Percentiles rank a stretch among this genome's conserved stretches.
These are phyloP conservation scores for Mus spicilegus DNA, from an alignment of 2,113 vertebrate species.

Conservation along the genomic window DNA sequence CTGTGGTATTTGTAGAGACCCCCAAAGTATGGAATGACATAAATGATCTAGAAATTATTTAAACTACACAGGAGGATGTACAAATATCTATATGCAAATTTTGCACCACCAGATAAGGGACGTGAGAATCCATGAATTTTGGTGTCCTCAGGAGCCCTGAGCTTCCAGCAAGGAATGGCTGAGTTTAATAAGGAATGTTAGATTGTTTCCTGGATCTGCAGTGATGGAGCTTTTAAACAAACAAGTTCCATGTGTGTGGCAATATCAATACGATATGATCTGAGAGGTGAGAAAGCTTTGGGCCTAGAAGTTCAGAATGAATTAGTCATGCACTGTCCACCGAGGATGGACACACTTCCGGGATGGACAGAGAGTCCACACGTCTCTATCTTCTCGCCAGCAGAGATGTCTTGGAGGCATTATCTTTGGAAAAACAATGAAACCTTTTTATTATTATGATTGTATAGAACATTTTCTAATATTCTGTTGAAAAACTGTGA, in stretches of 20 bases:
- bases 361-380: fast-evolving
- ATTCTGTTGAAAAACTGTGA: not conserved
- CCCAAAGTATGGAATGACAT: not conserved
- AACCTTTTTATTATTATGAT: not conserved
- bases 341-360: fast-evolving
- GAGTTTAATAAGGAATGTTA: not conserved
- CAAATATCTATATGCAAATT: not conserved
- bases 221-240: not conserved
- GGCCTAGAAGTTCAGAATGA: not conserved
- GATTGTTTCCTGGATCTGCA: not conserved
- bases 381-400: not conserved
- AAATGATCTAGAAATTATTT: not conserved
- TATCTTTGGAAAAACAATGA: conserved; percentile 7
- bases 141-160: not conserved
- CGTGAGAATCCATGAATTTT: not conserved
- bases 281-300: not conserved
- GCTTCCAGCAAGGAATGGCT: not conserved
- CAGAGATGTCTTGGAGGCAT: not conserved
- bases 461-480: not conserved
- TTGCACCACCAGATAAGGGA: no score
- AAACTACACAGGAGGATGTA: not conserved
- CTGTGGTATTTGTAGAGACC: not conserved
- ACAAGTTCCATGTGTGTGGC: not conserved
- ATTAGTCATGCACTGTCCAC: not conserved
- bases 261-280: not conserved